A percentile compares a stretch with the other conserved stretches of the same genome.
phyloP scores from a whole-genome alignment of 2,113 vertebrate species.

The Vidua chalybeata region DNA sequence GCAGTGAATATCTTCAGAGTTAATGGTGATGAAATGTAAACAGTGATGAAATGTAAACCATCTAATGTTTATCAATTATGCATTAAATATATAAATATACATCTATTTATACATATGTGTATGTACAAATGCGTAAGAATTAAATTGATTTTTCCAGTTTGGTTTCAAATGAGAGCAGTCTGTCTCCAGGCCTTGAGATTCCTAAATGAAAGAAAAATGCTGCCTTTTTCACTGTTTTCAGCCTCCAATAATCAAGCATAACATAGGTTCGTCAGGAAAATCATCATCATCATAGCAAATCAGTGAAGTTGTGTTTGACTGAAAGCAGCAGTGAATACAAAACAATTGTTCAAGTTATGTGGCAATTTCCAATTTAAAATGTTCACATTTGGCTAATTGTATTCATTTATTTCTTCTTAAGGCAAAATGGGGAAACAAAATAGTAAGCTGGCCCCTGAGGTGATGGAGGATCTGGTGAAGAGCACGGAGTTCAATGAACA shows the following conservation, averaged over 20 bases:
- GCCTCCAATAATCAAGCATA: background rate
- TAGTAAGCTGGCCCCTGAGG: slow-evolving; percentile 98
- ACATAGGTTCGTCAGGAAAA: background rate
- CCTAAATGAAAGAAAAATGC: background rate
- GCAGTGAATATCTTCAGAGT: background rate
- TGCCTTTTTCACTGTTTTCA: background rate
- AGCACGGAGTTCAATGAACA: slow-evolving; percentile 96
- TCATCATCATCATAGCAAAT: background rate
- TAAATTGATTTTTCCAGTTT: background rate
- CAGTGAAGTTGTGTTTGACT: background rate
- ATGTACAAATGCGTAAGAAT: background rate
- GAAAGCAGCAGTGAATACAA: background rate
- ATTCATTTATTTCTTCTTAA: slow-evolving; percentile 67
- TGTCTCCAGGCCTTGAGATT: background rate
- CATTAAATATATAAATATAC: background rate
- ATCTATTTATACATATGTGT: background rate
- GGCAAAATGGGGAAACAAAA: slow-evolving; percentile 98
- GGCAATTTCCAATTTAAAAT: background rate
- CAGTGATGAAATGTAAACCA: background rate
- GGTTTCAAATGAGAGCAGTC: background rate
- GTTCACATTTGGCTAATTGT: slow-evolving; percentile 12
- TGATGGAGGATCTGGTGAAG: slow-evolving; percentile 99
- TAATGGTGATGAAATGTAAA: background rate
- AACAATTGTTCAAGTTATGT: background rate
- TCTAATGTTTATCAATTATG: background rate